Conservation (phyloP, 2,113 vertebrate genomes). For the Gambusia affinis region DNA sequence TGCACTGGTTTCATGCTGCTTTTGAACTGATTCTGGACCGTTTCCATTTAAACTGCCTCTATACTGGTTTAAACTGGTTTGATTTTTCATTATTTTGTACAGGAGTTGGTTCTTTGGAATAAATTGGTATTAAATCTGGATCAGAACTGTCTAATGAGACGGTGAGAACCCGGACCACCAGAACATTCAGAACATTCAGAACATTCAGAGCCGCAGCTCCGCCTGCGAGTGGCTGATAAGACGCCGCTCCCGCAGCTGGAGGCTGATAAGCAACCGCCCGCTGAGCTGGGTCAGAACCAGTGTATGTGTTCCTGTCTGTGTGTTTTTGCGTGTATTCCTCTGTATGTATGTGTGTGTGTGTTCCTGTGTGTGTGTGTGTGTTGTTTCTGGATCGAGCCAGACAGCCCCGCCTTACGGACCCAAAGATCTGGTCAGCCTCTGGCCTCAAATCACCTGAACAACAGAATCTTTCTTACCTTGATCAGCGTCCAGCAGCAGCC, state of each 20-base stretch:
- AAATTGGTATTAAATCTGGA: not conserved
- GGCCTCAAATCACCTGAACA: not conserved
- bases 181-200: not conserved
- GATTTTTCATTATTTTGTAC: too few species aligned
- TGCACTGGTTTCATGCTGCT: too few species aligned
- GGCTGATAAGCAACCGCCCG: too few species aligned
- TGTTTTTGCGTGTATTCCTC: too few species aligned
- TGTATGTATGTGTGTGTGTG: too few species aligned
- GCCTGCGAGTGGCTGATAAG: constrained; percentile 15
- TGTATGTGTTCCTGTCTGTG: too few species aligned
- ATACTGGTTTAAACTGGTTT: too few species aligned
- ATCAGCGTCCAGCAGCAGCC: constrained; percentile 23
- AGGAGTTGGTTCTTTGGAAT: too few species aligned
- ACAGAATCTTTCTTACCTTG: constrained; percentile 46
- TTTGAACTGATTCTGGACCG: not conserved
- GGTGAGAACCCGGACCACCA: not conserved
- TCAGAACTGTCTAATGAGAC: not conserved
- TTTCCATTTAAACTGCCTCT: too few species aligned
- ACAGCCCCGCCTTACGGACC: not conserved
- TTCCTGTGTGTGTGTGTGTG: too few species aligned
- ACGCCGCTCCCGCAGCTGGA: not conserved
- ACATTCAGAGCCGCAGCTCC: not conserved
- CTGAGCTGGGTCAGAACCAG: not conserved
- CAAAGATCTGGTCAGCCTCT: not conserved
- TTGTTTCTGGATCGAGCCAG: not conserved